A percentile compares a stretch with the other conserved stretches of the same genome.
Conservation (phyloP, 2,113 vertebrate genomes). For the Sander vitreus region DNA sequence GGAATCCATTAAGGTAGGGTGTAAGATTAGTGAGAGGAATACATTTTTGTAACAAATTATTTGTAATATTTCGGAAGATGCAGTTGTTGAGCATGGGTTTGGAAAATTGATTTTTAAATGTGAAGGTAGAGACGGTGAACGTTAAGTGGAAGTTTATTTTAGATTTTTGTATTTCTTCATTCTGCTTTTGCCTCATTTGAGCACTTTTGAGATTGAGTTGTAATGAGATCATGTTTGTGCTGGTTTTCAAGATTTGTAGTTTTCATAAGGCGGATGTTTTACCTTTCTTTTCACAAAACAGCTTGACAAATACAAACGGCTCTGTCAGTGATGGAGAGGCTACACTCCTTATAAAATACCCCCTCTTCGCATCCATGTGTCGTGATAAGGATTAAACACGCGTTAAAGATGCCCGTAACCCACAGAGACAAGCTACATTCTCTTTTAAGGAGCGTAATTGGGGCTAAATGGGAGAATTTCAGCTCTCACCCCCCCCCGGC, state of each 20-base stretch:
- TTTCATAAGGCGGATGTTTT: not conserved
- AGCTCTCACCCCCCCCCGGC: not conserved
- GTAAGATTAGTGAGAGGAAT: not conserved
- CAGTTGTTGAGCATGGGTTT: not conserved
- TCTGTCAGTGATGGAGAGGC: not conserved
- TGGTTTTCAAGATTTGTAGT: not conserved
- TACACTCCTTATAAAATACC: too few species aligned
- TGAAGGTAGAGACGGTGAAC: too few species aligned
- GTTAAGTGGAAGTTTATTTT: not conserved
- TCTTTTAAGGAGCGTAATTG: not conserved
- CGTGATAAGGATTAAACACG: not conserved
- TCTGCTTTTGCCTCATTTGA: not conserved
- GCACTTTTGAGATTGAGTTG: not conserved
- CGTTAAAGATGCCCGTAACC: not conserved
- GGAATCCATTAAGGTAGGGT: not conserved
- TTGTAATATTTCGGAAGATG: not conserved
- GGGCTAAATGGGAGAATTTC: constrained; percentile 9
- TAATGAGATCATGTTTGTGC: not conserved
- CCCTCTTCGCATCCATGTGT: not conserved
- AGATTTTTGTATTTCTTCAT: not conserved
- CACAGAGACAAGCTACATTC: not conserved
- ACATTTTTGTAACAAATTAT: not conserved
- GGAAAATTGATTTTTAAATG: not conserved
- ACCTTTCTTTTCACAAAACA: not conserved
- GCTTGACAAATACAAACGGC: not conserved